Conservation (phyloP, 2,113 vertebrate species). For the Gyps fulvus region DNA sequence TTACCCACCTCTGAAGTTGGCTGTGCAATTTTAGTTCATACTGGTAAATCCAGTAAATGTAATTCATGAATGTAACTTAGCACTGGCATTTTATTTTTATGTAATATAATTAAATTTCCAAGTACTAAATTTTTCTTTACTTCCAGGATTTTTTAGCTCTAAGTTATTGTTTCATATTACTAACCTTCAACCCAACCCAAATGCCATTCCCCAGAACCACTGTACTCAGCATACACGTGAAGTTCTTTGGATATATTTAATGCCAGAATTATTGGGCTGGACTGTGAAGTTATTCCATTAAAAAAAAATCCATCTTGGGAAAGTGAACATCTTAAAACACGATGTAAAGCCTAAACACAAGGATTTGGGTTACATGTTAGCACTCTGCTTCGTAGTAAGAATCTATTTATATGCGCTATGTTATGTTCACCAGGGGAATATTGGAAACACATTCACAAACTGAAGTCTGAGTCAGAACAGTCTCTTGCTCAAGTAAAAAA, state of each 20-base stretch:
- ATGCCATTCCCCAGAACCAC: neutral
- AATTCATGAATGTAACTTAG: neutral
- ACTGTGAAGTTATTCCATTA: neutral
- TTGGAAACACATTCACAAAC: slow-evolving; percentile 36
- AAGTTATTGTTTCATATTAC: neutral
- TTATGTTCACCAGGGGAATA: neutral
- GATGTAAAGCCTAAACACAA: neutral
- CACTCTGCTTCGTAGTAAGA: neutral
- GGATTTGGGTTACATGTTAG: slow-evolving; percentile 2
- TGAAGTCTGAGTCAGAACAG: slow-evolving; percentile 45
- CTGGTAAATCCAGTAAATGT: neutral
- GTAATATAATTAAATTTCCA: neutral
- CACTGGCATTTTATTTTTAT: neutral
- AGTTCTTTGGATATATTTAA: neutral
- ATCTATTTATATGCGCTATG: neutral
- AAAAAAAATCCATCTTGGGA: neutral
- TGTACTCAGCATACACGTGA: neutral
- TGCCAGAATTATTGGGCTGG: neutral
- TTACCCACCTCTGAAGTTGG: neutral
- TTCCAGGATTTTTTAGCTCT: neutral
- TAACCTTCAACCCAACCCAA: neutral
- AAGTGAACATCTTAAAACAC: neutral
- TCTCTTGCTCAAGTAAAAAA: slow-evolving; percentile 1
- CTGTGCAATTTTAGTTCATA: neutral
- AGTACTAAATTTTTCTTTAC: neutral